Base-by-base conservation (phyloP, 2,113 vertebrate genomes). In the Pleuronectes platessa region DNA sequence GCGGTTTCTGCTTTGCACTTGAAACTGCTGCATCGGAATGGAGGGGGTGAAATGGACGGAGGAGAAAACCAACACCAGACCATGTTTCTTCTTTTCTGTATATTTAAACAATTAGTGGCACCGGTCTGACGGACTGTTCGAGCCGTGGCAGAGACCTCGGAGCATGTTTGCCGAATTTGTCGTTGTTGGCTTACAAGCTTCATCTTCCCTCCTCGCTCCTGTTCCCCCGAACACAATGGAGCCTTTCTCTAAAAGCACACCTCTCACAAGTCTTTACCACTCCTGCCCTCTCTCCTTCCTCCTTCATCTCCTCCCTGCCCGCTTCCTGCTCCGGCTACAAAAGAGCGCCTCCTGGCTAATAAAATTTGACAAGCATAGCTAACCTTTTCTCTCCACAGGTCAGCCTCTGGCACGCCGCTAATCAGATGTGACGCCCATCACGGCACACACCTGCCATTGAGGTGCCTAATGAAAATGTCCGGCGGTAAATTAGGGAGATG, bases 371-470 rank as follows among this genome's bases (percentile, higher is more conserved):
- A 92, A 88, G 88, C 91, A 88, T 87, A 88, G 88, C 87, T 82
- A 92, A 91, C 88, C 90, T 91, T 90, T 90, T 89, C 86, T 85
- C 82, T 89, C 84, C 84, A 86, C 90, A 91, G 92, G 92, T 93
- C 92, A 90, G 87, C 73, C 60, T 63, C 79, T 75, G 31, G 86
- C 84, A 15, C n/a, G 7, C 66, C 88, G 72, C 83, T 93, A 93
- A 93, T 92, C 91, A 90, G 82, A 92, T 85, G 91, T 86, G 92
- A 92, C 88, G 82, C 85, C 86, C 89, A 83, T 93, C 90, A 82
- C 45, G 62, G 66, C 76, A 63, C 90, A 80, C 90, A 90, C 91
- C 90, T 92, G 91, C 87, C 90, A 90, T 82, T 40, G 79, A 65
- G 56, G 18, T 82, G 79, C 71, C 83, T 91, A 92, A 93, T 93